Conservation (phyloP, 2,797 vertebrate species). For the Zalophus californianus region DNA sequence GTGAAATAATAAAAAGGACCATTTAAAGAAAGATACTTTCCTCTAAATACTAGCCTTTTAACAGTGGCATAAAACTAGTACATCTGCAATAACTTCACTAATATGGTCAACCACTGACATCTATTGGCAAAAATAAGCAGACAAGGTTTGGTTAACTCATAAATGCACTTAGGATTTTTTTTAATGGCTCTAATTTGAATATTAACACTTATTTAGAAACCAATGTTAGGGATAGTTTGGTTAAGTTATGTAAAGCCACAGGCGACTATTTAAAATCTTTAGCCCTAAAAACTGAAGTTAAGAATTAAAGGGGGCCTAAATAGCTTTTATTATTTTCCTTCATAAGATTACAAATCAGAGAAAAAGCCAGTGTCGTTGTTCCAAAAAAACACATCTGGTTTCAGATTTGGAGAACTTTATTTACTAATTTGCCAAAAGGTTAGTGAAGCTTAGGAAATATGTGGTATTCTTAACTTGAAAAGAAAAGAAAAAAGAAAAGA, state of each 20-base stretch:
- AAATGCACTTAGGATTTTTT: background rate
- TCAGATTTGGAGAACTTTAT: background rate
- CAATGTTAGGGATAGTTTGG: background rate
- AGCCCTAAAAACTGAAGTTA: background rate
- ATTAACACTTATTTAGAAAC: slow-evolving; percentile 25
- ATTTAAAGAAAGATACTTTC: slow-evolving; percentile 27
- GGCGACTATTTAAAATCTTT: background rate
- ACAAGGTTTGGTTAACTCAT: background rate
- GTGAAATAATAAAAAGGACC: slow-evolving; percentile 68
- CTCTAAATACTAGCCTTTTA: slow-evolving; percentile 33
- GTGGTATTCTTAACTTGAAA: background rate
- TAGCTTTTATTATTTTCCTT: background rate
- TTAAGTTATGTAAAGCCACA: background rate
- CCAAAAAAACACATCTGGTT: background rate
- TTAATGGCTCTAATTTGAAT: background rate
- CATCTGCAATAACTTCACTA: background rate
- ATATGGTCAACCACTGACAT: slow-evolving; percentile 83
- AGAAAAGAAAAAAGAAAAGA: background rate
- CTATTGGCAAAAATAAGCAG: slow-evolving; percentile 81
- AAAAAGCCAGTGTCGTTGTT: background rate
- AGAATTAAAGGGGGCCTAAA: background rate
- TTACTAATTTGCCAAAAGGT: background rate
- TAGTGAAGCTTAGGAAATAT: background rate
- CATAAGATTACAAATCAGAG: background rate
- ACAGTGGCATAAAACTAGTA: background rate